Evolutionary conservation across 2,888 invertebrate species (phyloP).

Genomic region (Nomada ruficornis): DNA sequence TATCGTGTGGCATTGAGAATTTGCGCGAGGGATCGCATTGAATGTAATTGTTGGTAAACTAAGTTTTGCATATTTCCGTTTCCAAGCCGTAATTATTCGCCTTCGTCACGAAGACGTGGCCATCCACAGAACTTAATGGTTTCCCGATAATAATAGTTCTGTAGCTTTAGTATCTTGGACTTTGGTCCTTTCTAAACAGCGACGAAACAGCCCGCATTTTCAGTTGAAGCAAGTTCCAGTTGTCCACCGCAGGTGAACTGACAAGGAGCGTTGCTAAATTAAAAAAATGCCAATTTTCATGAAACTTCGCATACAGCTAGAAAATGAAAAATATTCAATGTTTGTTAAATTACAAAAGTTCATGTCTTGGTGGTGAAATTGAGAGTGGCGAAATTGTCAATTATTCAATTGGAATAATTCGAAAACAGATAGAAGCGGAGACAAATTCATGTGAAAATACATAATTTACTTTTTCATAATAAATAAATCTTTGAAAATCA

Average conservation of each 20-base stretch:
- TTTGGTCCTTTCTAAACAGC: slow-evolving; percentile 38
- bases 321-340: too few relatives aligned
- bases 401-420: too few relatives aligned
- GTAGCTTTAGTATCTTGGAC: slow-evolving; percentile 51
- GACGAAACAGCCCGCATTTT: slow-evolving; percentile 53
- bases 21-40: not conserved
- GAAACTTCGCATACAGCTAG: too few relatives aligned
- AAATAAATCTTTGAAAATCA: too few relatives aligned
- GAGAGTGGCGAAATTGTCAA: too few relatives aligned
- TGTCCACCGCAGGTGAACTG: slow-evolving; percentile 43
- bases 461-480: too few relatives aligned
- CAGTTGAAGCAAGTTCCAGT: slow-evolving; percentile 39
- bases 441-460: too few relatives aligned
- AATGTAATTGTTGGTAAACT: not conserved
- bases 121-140: slow-evolving; percentile 57
- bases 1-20: not conserved
- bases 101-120: slow-evolving; percentile 22
- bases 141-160: slow-evolving; percentile 61
- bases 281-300: too few relatives aligned
- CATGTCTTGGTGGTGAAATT: too few relatives aligned
- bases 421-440: too few relatives aligned
- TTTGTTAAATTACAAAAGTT: too few relatives aligned
- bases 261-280: not conserved
- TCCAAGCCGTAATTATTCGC: slow-evolving; percentile 11
- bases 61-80: not conserved